Conservation (phyloP, 1,140 invertebrate species). For the Sycophila sp. region DNA sequence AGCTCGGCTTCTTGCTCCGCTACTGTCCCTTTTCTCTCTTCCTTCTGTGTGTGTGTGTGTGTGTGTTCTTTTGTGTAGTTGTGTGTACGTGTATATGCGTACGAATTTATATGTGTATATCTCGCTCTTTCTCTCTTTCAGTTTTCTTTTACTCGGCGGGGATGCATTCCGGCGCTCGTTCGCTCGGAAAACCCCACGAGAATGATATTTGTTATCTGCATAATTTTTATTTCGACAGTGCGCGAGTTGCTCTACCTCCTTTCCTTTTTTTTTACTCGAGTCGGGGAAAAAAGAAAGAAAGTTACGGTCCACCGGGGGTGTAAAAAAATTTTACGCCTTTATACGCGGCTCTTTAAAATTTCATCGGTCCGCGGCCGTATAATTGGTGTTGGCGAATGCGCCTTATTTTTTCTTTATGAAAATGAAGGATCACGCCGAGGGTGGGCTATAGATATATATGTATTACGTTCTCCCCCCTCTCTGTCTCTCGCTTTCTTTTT, state of each 20-base stretch:
- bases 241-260: neutral
- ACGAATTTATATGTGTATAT: too few relatives aligned
- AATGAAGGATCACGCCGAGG: neutral
- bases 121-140: too few relatives aligned
- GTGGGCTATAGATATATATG: neutral
- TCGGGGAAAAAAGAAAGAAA: neutral
- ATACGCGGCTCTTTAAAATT: neutral
- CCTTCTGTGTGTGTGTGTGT: neutral
- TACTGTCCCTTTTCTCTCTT: neutral
- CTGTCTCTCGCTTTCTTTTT: neutral
- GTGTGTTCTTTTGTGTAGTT: neutral
- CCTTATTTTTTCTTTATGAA: neutral
- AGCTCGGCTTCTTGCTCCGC: neutral
- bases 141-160: too few relatives aligned
- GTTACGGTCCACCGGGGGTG: neutral
- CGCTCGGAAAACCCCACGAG: neutral
- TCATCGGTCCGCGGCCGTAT: neutral
- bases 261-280: neutral
- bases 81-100: too few relatives aligned
- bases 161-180: too few relatives aligned
- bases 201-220: conserved; percentile 23
- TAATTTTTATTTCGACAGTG: neutral
- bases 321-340: conserved; percentile 9
- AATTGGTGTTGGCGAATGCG: neutral
- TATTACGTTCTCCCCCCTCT: too few relatives aligned